Evolutionary conservation across 2,888 invertebrate species (phyloP).

Genomic region (Aleiodes alternator): DNA sequence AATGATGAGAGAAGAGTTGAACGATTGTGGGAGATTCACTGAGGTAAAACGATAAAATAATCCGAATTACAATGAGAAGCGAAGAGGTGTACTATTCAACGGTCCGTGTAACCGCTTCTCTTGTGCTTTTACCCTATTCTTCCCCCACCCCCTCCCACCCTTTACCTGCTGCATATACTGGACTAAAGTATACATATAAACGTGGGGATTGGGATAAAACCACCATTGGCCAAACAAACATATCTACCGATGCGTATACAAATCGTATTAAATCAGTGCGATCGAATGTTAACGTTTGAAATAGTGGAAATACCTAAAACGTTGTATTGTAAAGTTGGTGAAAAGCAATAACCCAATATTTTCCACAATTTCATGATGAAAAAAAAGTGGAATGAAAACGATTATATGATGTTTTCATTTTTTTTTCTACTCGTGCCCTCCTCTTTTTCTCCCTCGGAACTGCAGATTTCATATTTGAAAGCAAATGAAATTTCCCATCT

Average conservation of each 20-base stretch:
- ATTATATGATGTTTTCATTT: background rate
- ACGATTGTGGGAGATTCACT: too few species aligned
- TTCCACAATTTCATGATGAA: background rate
- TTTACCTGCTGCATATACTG: too few species aligned
- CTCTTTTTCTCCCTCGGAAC: too few species aligned
- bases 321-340: conserved; percentile 13
- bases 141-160: too few species aligned
- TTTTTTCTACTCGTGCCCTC: too few species aligned
- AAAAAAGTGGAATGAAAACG: background rate
- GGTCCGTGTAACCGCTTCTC: conserved; percentile 44
- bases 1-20: too few species aligned
- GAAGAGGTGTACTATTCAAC: conserved; percentile 43
- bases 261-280: conserved; percentile 51
- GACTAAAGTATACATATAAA: too few species aligned
- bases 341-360: conserved; percentile 17
- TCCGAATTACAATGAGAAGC: conserved; percentile 11
- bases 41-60: too few species aligned
- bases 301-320: conserved; percentile 46
- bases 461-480: too few species aligned
- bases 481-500: too few species aligned
- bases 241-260: conserved; percentile 41
- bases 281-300: conserved; percentile 52
- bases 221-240: conserved; percentile 44
- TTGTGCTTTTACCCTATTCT: background rate
- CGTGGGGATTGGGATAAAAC: conserved; percentile 26